These are phyloP conservation scores for Bambusicola thoracicus DNA, from an alignment of 2,113 vertebrate species.

Conservation along the genomic window DNA sequence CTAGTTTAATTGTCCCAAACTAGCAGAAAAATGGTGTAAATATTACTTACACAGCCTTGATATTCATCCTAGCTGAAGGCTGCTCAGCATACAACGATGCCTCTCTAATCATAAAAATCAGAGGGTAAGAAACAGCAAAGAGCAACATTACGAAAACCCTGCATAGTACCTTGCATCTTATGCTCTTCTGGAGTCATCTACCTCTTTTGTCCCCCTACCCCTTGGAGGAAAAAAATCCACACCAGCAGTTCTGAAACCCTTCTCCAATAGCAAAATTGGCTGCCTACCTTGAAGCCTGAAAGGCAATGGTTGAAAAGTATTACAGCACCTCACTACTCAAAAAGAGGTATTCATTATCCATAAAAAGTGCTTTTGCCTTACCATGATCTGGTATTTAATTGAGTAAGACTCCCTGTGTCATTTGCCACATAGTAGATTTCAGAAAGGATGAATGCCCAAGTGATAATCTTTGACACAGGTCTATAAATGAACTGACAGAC, in stretches of 20 bases:
- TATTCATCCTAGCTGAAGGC: conserved; percentile 67
- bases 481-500: not conserved
- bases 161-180: not conserved
- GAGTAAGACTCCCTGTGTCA: not conserved
- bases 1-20: not conserved
- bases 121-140: not conserved
- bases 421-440: not conserved
- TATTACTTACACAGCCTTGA: conserved; percentile 83
- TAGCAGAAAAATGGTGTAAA: not conserved
- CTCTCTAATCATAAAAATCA: conserved; percentile 50
- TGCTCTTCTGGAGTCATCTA: not conserved
- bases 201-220: not conserved
- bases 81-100: not conserved
- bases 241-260: not conserved
- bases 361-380: not conserved
- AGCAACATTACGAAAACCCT: not conserved
- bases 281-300: not conserved
- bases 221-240: not conserved
- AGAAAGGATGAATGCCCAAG: not conserved
- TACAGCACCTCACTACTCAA: not conserved
- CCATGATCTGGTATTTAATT: not conserved
- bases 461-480: not conserved
- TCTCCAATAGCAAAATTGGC: not conserved
- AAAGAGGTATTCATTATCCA: not conserved
- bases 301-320: not conserved